Percentiles rank a stretch among this genome's conserved stretches.
These are phyloP conservation scores for Drosophila pruinosa DNA, from an alignment of 1,140 invertebrate species.

Conservation along the genomic window DNA sequence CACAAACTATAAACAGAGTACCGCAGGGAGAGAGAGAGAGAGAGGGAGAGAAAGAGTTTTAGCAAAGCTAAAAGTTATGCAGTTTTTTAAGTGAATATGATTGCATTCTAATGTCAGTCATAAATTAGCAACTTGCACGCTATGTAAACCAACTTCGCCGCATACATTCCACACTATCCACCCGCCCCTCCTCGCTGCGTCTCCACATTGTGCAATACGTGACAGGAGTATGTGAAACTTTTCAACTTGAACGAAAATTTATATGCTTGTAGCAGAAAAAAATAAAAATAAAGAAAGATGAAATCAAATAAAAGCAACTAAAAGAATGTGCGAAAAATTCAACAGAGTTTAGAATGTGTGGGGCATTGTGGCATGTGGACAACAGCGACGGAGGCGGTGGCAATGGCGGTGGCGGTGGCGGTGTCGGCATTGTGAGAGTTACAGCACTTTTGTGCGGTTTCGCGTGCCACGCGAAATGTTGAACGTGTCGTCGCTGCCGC, in stretches of 20 bases:
- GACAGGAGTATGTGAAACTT: conserved; percentile 79
- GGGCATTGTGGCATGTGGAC: too few species aligned
- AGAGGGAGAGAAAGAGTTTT: not conserved
- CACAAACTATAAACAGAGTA: not conserved
- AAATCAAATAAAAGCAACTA: conserved; percentile 1
- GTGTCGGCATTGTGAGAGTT: conserved; percentile 14
- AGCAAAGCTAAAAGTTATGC: conserved; percentile 37
- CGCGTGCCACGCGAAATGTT: conserved; percentile 68
- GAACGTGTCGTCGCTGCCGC: conserved; percentile 68
- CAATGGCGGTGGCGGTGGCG: too few species aligned
- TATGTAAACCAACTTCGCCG: not conserved
- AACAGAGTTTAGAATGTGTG: conserved; percentile 10
- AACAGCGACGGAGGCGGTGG: too few species aligned
- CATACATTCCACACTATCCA: conserved; percentile 6
- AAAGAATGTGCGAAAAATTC: conserved; percentile 64
- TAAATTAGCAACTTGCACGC: conserved; percentile 69
- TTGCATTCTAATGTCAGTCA: conserved; percentile 78
- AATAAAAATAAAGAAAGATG: not conserved
- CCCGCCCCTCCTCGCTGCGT: not conserved
- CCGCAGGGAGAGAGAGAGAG: not conserved
- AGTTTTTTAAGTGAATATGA: conserved; percentile 76
- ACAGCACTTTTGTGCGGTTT: conserved; percentile 67
- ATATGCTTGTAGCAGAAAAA: conserved; percentile 69
- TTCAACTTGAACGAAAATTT: conserved; percentile 77
- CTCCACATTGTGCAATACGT: conserved; percentile 59